These are phyloP conservation scores for Eupristina koningsbergeri DNA, from an alignment of 1,140 invertebrate genomes.

Conservation along the genomic window DNA sequence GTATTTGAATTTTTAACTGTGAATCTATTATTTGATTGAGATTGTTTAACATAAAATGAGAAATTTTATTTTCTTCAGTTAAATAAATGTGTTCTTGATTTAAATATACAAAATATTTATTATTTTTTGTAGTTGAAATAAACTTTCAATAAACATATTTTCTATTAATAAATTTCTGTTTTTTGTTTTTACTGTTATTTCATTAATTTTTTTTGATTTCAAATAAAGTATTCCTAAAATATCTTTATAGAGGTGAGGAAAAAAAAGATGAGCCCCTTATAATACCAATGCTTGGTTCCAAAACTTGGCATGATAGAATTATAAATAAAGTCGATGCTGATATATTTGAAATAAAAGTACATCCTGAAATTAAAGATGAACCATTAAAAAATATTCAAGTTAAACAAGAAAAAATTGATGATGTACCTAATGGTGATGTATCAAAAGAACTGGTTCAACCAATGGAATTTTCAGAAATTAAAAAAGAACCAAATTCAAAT, in stretches of 20 bases:
- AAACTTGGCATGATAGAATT: constrained; percentile 68
- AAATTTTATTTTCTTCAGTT: too few relatives aligned
- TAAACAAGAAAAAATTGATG: constrained; percentile 54
- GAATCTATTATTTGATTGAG: constrained; percentile 26
- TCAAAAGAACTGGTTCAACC: constrained; percentile 1
- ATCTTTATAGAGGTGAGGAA: constrained; percentile 74
- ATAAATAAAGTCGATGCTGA: constrained; percentile 67
- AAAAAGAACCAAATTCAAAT: constrained; percentile 53
- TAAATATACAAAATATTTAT: too few relatives aligned
- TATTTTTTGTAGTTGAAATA: too few relatives aligned
- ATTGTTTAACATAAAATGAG: background rate
- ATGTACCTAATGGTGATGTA: constrained; percentile 51
- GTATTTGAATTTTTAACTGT: background rate
- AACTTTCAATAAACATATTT: too few relatives aligned
- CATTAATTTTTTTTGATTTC: too few relatives aligned
- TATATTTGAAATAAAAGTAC: constrained; percentile 60
- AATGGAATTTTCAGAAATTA: constrained; percentile 54
- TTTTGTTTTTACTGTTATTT: too few relatives aligned
- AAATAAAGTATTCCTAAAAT: too few relatives aligned
- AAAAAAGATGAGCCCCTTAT: constrained; percentile 74
- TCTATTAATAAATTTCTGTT: too few relatives aligned
- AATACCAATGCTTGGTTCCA: constrained; percentile 76
- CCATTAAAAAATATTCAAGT: constrained; percentile 38
- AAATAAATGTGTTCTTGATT: too few relatives aligned
- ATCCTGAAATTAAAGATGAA: constrained; percentile 36